Base-by-base conservation (phyloP, 2,888 invertebrate genomes). In the Noctua janthe region DNA sequence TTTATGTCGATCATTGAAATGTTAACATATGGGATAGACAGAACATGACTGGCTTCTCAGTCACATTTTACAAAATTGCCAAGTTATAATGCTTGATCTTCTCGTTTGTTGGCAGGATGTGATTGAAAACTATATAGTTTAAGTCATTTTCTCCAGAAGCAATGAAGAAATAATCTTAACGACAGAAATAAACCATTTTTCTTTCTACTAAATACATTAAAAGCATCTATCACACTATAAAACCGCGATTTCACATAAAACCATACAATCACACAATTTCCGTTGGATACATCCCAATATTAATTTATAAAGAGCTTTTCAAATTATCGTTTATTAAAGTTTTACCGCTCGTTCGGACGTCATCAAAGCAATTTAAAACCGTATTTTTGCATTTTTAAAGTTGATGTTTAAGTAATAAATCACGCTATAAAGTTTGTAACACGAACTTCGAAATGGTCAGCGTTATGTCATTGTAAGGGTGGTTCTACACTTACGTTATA, bases 361-460 rank as follows among this genome's bases (percentile, higher is more conserved):
- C 88, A 88, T 78, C 82, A 88, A 82, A 88, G 86, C 88, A 70
- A 86, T 86, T 86, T 69, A 86, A 87, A 88, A 88, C 72, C 70
- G 67, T 86, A 86, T 76, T 54, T 1, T 29, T 47, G 35, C 71
- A 59, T n/a, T 23, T n/a, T 75, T 82, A 43, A 82, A 77, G 86
- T 75, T 82, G 23, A 67, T 77, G 82, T 86, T 86, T 73, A 56
- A 72, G 78, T 86, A 82, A 86, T 88, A 88, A 86, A 86, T 88
- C 82, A 86, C n/a, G 62, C 47, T 43, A 62, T 78, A 74, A 78
- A 76, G 62, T 88, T 78, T 78, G 88, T 81, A 85, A 86, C 59
- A 69, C 10, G 86, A 88, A 82, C 85, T 78, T 67, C 17, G 64
- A 81, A 86, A 88, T 78, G 82, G 59, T 49, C 35, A 5, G 35